A percentile compares a stretch with the other conserved stretches of the same genome.
Evolutionary conservation across 2,888 invertebrate genomes (phyloP).

Genomic region (Ormyrus nitidulus): DNA sequence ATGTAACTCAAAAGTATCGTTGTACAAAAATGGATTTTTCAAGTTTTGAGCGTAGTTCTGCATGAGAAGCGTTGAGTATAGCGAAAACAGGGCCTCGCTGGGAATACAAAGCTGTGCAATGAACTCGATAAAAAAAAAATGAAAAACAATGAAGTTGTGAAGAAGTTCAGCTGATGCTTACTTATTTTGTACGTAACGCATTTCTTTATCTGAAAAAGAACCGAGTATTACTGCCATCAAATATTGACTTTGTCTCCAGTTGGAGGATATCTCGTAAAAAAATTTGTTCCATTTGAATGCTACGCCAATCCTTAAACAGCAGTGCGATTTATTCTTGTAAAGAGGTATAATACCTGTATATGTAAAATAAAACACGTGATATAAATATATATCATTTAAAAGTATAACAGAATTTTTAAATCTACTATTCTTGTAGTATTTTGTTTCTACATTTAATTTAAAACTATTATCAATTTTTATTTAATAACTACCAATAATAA

Average conservation of each 20-base stretch:
- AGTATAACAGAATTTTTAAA: not conserved
- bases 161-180: slow-evolving; percentile 35
- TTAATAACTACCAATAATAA: too few relatives aligned
- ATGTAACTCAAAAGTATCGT: slow-evolving; percentile 7
- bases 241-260: slow-evolving; percentile 50
- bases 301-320: slow-evolving; percentile 48
- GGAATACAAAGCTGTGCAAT: slow-evolving; percentile 58
- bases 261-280: slow-evolving; percentile 41
- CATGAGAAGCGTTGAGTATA: slow-evolving; percentile 23
- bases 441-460: too few relatives aligned
- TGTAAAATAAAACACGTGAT: slow-evolving; percentile 61
- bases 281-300: slow-evolving; percentile 52
- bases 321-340: slow-evolving; percentile 59
- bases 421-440: too few relatives aligned
- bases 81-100: slow-evolving; percentile 47
- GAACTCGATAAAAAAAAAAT: slow-evolving; percentile 30
- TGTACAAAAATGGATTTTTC: slow-evolving; percentile 42
- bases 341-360: slow-evolving; percentile 61
- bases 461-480: too few relatives aligned
- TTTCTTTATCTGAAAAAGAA: slow-evolving; percentile 21
- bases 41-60: slow-evolving; percentile 46
- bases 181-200: slow-evolving; percentile 42
- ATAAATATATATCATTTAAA: slow-evolving; percentile 54
- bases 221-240: slow-evolving; percentile 46
- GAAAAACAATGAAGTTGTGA: slow-evolving; percentile 13